These are phyloP conservation scores for Tarsius wallacei DNA, from an alignment of 2,797 vertebrate genomes.

Conservation along the genomic window DNA sequence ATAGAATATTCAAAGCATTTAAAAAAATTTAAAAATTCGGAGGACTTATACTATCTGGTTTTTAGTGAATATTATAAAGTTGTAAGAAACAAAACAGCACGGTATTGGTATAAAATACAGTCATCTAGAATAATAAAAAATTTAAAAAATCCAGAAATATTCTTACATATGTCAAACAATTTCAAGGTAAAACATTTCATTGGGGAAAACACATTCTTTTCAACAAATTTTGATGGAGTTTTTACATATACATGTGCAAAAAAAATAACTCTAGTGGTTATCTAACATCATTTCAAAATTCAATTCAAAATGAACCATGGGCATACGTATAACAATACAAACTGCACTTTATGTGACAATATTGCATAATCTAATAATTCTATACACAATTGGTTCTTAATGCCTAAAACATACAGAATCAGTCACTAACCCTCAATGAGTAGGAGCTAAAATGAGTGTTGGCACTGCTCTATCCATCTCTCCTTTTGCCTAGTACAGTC, in stretches of 20 bases:
- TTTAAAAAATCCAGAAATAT: neutral
- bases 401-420: neutral
- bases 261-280: neutral
- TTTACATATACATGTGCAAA: neutral
- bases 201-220: neutral
- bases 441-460: neutral
- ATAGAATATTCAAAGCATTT: neutral
- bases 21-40: neutral
- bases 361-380: neutral
- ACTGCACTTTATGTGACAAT: neutral
- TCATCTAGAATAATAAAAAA: neutral
- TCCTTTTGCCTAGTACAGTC: neutral
- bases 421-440: too few species aligned
- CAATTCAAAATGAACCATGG: neutral
- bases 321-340: neutral
- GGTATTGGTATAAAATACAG: neutral
- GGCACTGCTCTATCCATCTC: neutral
- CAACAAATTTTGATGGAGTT: neutral
- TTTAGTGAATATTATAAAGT: neutral
- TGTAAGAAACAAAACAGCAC: neutral
- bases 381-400: neutral
- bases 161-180: neutral
- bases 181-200: neutral
- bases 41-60: neutral
- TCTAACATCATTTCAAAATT: neutral